These are phyloP conservation scores for Aptenodytes forsteri DNA, from an alignment of 2,113 vertebrate genomes.

Conservation along the genomic window DNA sequence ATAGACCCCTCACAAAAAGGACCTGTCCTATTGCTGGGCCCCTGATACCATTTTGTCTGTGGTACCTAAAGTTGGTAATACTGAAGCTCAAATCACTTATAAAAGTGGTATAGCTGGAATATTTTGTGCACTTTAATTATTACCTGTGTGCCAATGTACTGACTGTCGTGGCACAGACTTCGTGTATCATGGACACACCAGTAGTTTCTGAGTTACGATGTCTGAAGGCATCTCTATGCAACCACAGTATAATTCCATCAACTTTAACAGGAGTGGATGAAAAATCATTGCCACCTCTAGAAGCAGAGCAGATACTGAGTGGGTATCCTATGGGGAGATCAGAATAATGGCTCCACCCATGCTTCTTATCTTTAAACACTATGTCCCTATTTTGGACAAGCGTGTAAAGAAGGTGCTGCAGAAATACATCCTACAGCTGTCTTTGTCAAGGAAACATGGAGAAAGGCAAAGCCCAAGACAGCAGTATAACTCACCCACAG, in stretches of 20 bases:
- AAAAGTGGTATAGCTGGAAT: neutral
- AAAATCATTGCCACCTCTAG: neutral
- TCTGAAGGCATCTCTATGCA: neutral
- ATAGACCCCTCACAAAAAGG: neutral
- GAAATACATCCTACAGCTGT: neutral
- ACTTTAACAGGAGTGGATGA: neutral
- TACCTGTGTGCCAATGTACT: neutral
- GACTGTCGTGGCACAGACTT: neutral
- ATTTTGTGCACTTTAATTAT: neutral
- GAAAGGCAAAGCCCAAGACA: neutral
- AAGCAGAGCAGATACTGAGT: neutral
- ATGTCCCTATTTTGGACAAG: neutral
- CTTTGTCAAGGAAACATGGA: neutral
- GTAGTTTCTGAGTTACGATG: neutral
- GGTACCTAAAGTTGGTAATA: neutral
- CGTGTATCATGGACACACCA: neutral
- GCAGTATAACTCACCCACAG: neutral
- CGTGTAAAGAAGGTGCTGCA: neutral
- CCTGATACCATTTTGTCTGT: neutral
- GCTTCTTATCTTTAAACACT: neutral
- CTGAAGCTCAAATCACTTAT: neutral
- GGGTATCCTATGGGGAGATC: neutral
- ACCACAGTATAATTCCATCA: neutral
- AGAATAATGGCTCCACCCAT: neutral
- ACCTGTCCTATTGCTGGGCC: neutral